These are phyloP conservation scores for Stichopus horrens DNA, from an alignment of 53 echinoderm and acorn worm genomes.

Conservation along the genomic window DNA sequence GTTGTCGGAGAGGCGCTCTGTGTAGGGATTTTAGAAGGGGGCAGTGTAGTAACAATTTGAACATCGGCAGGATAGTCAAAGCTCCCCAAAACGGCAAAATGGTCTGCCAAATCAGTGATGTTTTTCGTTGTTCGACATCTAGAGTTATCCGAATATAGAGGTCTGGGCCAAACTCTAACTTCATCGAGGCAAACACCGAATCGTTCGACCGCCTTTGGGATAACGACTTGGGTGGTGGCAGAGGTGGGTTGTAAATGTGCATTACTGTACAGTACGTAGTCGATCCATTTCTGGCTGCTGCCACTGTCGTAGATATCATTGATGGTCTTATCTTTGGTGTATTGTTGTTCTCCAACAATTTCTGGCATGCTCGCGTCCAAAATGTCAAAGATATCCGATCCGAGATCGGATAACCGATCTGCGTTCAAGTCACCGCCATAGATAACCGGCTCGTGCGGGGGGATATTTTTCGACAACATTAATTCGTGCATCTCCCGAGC, in stretches of 20 bases:
- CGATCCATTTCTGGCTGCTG: constrained; percentile 59
- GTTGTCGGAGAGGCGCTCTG: background rate
- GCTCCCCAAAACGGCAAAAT: constrained; percentile 69
- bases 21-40: background rate
- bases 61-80: constrained; percentile 26
- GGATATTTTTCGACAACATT: constrained; percentile 53
- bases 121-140: constrained; percentile 55
- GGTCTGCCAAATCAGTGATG: constrained; percentile 78
- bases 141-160: constrained; percentile 58
- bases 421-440: constrained; percentile 86
- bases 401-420: constrained; percentile 44
- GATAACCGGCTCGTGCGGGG: constrained; percentile 74
- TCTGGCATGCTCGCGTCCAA: constrained; percentile 70
- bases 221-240: constrained; percentile 61
- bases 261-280: constrained; percentile 75
- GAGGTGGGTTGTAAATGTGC: constrained; percentile 58
- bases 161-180: constrained; percentile 31
- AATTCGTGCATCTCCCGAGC: constrained; percentile 74
- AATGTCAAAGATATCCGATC: constrained; percentile 61
- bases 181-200: constrained; percentile 65
- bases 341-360: constrained; percentile 60
- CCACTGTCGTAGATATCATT: constrained; percentile 67
- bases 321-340: constrained; percentile 69
- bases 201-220: constrained; percentile 48
- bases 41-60: background rate